Percentiles rank a stretch among this genome's conserved stretches.
Evolutionary conservation across 2,113 vertebrate genomes (phyloP).

Genomic region (Numida meleagris): DNA sequence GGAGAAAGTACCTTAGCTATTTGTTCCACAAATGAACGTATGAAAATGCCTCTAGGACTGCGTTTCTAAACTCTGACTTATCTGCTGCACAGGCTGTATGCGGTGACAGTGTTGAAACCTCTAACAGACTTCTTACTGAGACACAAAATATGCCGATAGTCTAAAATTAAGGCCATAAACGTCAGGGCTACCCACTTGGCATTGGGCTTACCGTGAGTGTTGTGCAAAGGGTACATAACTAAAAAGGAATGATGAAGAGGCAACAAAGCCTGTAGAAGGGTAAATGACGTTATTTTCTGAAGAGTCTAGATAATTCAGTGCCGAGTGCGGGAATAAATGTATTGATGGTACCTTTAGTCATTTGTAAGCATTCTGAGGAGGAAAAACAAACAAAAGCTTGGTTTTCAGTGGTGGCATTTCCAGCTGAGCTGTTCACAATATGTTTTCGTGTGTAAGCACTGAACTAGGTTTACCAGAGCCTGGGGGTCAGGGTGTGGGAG

Average conservation of each 20-base stretch:
- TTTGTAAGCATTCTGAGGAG: not conserved
- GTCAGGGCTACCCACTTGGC: not conserved
- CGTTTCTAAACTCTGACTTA: not conserved
- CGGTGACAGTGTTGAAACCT: not conserved
- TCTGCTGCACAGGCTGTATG: not conserved
- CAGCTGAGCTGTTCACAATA: not conserved
- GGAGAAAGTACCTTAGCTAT: not conserved
- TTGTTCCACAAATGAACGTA: fast-evolving
- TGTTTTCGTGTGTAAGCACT: not conserved
- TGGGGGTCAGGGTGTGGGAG: not conserved
- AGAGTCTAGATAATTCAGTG: not conserved
- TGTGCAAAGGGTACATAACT: not conserved
- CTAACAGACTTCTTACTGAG: not conserved
- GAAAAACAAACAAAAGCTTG: not conserved
- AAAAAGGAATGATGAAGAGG: not conserved
- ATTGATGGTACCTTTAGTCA: not conserved
- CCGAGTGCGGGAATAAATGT: not conserved
- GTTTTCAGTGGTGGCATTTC: not conserved
- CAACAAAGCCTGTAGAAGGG: not conserved
- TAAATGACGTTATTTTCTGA: not conserved
- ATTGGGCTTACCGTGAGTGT: not conserved
- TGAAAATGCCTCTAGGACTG: not conserved
- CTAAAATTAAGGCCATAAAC: not conserved
- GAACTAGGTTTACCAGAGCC: not conserved
- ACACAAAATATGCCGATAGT: not conserved